Base-by-base conservation (phyloP, 2,113 vertebrate genomes). In the Cynopterus brachyotis region DNA sequence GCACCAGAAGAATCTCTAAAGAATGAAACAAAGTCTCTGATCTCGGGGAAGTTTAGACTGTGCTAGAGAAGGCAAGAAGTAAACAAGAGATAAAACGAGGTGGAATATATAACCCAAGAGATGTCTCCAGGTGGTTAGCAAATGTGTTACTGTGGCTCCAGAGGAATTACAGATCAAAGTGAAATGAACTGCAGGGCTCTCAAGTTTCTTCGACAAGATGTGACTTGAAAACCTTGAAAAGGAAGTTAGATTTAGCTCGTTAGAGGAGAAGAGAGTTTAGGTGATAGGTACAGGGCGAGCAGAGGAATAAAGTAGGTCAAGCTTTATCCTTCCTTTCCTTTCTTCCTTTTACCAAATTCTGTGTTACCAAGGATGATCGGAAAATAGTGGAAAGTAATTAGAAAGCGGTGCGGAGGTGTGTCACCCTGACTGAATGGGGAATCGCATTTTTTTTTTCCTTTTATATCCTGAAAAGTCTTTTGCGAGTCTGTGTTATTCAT, bases 71-170 rank as follows among this genome's bases (percentile, higher is more conserved):
- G 79, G 79, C 45, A 69, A 88, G 79, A 94, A 96, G 66, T 60
- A 47, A 90, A 70, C 26, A 47, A 92, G 83, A 96, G 79, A 28
- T 81, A 72, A 83, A 50, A 37, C 89, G 55, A 53, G 70, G 30
- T 70, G 79, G 83, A 92, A 37, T 42, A 28, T 66, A 67, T 84
- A 85, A 64, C 60, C 75, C 53, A 12, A 60, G 40, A 42, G 42
- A 73, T 24, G 42, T 78, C 91, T 96, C 94, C 94, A 96, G 93
- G 95, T 97, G 96, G 91, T 85, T 80, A 91, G 76, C 97, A 97
- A 96, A 96, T 95, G 96, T 96, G 91, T 88, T 95, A 5, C 50
- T 37, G 6, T 81, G 92, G 53, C 81, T 81, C 62, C 80, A 53
- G 66, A 96, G 91, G 66, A 94, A 82, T 89, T 75, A 55, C 28